A percentile compares a stretch with the other conserved stretches of the same genome.
Evolutionary conservation across 2,888 invertebrate genomes (phyloP).

Genomic region (Anarsia innoxiella): DNA sequence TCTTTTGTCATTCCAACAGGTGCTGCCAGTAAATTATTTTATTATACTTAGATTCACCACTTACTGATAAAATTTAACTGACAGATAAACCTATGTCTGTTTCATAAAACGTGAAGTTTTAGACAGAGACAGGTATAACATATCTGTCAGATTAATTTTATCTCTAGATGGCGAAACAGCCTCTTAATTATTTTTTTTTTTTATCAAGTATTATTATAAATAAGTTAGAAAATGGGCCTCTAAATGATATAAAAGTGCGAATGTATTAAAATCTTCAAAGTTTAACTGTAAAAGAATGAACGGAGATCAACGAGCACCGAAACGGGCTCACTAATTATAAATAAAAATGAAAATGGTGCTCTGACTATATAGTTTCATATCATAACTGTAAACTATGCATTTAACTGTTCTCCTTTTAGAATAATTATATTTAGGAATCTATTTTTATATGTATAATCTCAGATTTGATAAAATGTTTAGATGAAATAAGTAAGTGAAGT

Average conservation of each 20-base stretch:
- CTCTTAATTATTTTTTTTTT: background rate
- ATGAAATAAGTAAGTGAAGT: no score
- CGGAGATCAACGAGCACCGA: background rate
- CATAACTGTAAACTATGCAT: slow-evolving; percentile 64
- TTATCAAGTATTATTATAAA: background rate
- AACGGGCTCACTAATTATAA: slow-evolving; percentile 14
- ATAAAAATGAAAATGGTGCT: slow-evolving; percentile 61
- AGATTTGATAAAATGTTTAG: no score
- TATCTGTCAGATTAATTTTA: no score
- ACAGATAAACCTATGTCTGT: no score
- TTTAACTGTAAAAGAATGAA: background rate
- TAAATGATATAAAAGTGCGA: background rate
- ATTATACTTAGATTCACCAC: no score
- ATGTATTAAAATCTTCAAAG: background rate
- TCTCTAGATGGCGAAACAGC: no score
- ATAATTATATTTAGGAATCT: slow-evolving; percentile 50
- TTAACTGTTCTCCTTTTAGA: slow-evolving; percentile 57
- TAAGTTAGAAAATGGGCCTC: background rate
- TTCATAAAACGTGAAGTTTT: no score
- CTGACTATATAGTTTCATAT: slow-evolving; percentile 69
- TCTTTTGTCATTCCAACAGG: no score
- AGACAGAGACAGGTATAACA: no score
- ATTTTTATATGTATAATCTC: slow-evolving; percentile 64
- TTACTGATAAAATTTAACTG: no score
- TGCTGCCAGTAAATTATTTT: no score